A percentile compares a stretch with the other conserved stretches of the same genome.
Conservation (phyloP, 2,113 vertebrate genomes). For the Marmota monax region DNA sequence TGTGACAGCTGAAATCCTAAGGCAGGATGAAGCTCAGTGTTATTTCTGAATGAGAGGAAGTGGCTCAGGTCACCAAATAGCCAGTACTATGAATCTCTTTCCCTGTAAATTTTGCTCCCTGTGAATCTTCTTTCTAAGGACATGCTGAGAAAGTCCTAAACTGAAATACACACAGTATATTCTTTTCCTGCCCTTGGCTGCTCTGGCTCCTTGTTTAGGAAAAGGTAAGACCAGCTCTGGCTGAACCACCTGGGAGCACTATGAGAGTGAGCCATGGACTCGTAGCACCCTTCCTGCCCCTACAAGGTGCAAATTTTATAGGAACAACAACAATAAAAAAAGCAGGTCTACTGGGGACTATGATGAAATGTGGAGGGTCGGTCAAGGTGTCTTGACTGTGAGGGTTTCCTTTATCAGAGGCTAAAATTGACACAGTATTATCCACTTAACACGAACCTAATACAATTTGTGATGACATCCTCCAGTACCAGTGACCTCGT, state of each 20-base stretch:
- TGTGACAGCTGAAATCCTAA: constrained; percentile 58
- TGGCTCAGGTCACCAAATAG: constrained; percentile 65
- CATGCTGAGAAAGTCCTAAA: constrained; percentile 35
- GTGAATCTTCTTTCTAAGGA: constrained; percentile 67
- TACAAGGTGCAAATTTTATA: background rate
- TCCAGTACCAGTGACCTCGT: fast-evolving
- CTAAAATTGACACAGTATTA: background rate
- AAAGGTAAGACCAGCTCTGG: background rate
- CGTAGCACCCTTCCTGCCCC: background rate
- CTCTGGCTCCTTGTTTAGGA: background rate
- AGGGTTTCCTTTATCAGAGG: background rate
- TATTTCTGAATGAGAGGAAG: constrained; percentile 47
- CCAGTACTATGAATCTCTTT: background rate
- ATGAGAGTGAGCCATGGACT: background rate
- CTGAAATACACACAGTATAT: background rate
- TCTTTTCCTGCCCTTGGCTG: background rate
- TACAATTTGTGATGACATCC: background rate
- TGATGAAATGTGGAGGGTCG: background rate
- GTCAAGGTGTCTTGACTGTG: background rate
- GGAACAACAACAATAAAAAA: background rate
- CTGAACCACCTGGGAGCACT: background rate
- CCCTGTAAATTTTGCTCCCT: constrained; percentile 36
- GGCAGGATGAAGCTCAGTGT: constrained; percentile 31
- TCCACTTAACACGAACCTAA: background rate
- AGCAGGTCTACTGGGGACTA: background rate